phyloP scores from a whole-genome alignment of 2,797 vertebrate species.

The Lagocephalus sceleratus region DNA sequence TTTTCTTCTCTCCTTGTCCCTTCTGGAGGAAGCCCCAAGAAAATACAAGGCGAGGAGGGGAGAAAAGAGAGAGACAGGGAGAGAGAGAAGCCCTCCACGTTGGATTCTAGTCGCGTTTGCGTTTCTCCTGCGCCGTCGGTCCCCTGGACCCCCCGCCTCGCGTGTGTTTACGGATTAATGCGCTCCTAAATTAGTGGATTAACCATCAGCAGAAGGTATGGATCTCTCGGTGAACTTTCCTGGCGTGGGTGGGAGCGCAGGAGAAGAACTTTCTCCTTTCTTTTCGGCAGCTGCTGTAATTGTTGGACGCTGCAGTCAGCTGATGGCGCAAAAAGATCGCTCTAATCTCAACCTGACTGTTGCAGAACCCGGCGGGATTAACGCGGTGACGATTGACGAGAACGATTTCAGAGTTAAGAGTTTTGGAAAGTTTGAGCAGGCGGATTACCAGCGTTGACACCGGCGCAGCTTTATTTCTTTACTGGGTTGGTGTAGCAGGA shows the following conservation, averaged over 20 bases:
- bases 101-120: slow-evolving; percentile 51
- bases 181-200: slow-evolving; percentile 42
- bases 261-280: too few species aligned
- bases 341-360: neutral
- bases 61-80: slow-evolving; percentile 28
- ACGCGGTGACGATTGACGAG: neutral
- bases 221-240: slow-evolving; percentile 12
- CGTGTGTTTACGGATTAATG: slow-evolving; percentile 65
- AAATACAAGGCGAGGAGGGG: neutral
- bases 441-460: too few species aligned
- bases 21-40: slow-evolving; percentile 46
- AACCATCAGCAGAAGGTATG: slow-evolving; percentile 66
- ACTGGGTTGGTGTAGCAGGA: too few species aligned
- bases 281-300: too few species aligned
- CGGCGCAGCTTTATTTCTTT: too few species aligned
- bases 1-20: slow-evolving; percentile 53
- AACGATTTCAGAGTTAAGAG: neutral
- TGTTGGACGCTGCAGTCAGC: too few species aligned
- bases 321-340: too few species aligned
- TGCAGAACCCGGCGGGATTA: neutral
- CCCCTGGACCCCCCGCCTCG: slow-evolving; percentile 12
- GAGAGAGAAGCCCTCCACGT: neutral
- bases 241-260: neutral
- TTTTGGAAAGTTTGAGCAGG: too few species aligned
- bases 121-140: slow-evolving; percentile 2